Evolutionary conservation across 2,797 vertebrate species (phyloP), one percentile per base, ranked within the genome.

Genomic region (Triplophysa bombifrons): DNA sequence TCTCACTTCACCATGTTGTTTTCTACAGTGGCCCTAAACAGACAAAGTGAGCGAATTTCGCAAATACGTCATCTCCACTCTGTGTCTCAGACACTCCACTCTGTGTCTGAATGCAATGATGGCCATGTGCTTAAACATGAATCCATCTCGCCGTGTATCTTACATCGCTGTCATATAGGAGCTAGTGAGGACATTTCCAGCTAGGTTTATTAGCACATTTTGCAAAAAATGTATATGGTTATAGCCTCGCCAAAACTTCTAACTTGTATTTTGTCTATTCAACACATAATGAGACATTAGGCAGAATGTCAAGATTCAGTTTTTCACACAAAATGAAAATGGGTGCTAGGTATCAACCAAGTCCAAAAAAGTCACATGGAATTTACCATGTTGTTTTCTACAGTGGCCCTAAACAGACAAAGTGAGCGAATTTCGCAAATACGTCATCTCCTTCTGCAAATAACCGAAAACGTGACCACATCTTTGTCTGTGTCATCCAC

Each of bases 1-100:
- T 67, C 74, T 76, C 73, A 41, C 34, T 60, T 74, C 69, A 34
- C 34, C 34, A 7, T 34, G 34, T 34, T 34, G 34, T 27, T 34
- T 34, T 38, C 34, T 38, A 7, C 6, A 38, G 34, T 38, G 8
- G 34, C 5, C 34, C 6, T 38, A 38, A 38, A 38, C 34, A 38
- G 34, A 38, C 34, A 38, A 38, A 38, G 6, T 7, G 34, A 7
- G 6, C 6, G 34, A 38, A 38, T 38, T 38, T 38, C 34, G 34
- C 6, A 38, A 38, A 38, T 38, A 38, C 34, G 6, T 38, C 34
- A 38, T 38, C 6, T 38, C 34, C 34, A 6, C 50, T 66, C 48
- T 41, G 30, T 22, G 30, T 65, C 48, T 74, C 73, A 41, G 20
- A 66, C 74, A 55, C 50, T 20, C 51, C 55, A 14, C 13, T 61